These are phyloP conservation scores for Azemiops feae DNA, from an alignment of 2,113 vertebrate species.

Conservation along the genomic window DNA sequence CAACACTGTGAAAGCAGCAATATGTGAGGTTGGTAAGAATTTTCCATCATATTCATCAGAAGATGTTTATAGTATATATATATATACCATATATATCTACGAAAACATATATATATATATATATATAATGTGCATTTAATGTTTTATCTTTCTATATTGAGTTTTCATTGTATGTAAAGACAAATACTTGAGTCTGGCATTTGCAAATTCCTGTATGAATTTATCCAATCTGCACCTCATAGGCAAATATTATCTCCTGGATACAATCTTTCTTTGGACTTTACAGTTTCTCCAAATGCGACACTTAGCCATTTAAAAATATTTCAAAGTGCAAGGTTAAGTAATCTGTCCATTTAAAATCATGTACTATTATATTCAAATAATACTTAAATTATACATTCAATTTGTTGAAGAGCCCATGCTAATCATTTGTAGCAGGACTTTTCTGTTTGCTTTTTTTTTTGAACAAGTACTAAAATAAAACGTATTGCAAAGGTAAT, in stretches of 20 bases:
- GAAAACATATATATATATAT: too few relatives aligned
- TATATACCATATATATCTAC: too few relatives aligned
- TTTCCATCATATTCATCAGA: neutral
- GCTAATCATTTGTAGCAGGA: slow-evolving; percentile 39
- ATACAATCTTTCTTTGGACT: neutral
- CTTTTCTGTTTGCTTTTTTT: slow-evolving; percentile 23
- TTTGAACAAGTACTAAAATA: slow-evolving; percentile 30
- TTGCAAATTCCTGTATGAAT: neutral
- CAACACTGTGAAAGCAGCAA: neutral
- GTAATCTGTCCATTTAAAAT: neutral
- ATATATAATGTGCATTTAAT: neutral
- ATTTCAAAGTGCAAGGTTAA: neutral
- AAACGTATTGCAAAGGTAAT: slow-evolving; percentile 51
- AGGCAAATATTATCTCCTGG: neutral
- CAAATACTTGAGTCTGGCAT: neutral
- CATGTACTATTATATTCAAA: neutral
- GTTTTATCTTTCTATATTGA: neutral
- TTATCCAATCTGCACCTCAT: neutral
- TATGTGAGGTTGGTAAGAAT: neutral
- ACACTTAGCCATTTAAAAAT: neutral
- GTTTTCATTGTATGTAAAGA: neutral
- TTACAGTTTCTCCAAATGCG: neutral
- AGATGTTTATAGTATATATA: too few relatives aligned
- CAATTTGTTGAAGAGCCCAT: slow-evolving; percentile 30
- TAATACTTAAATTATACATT: neutral